These are phyloP conservation scores for Pseudomyrmex pallidus DNA, from an alignment of 1,140 invertebrate species.

Conservation along the genomic window DNA sequence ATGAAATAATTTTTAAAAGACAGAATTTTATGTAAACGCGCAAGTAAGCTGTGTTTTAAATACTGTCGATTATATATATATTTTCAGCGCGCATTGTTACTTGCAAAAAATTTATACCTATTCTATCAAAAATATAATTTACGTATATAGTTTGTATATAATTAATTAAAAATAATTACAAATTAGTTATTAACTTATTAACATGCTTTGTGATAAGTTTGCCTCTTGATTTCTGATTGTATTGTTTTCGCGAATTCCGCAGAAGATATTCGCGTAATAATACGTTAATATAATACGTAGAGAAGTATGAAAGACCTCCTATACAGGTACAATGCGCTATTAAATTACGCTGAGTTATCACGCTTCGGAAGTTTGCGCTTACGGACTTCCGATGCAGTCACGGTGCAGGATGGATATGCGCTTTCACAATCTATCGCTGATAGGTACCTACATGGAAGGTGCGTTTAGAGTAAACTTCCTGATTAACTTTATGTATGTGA, in stretches of 20 bases:
- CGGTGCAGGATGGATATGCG: constrained; percentile 39
- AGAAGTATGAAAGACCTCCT: constrained; percentile 9
- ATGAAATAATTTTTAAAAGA: no score
- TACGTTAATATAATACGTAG: constrained; percentile 17
- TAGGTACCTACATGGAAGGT: constrained; percentile 35
- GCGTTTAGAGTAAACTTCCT: constrained; percentile 44
- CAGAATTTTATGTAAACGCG: no score
- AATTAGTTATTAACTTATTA: not conserved
- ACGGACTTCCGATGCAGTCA: constrained; percentile 26
- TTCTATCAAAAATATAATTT: not conserved
- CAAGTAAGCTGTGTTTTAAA: no score
- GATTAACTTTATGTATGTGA: constrained; percentile 50
- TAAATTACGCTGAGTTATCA: constrained; percentile 67
- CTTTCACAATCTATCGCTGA: constrained; percentile 58
- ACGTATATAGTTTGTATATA: not conserved
- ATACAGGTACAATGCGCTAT: constrained; percentile 19
- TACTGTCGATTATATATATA: no score
- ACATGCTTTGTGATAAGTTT: not conserved
- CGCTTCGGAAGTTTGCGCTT: constrained; percentile 63
- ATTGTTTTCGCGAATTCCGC: not conserved
- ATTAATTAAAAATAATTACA: not conserved
- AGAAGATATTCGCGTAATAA: not conserved
- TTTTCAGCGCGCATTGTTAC: no score
- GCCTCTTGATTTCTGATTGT: not conserved
- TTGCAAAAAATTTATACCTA: no score